Base-by-base conservation (phyloP, 1,140 invertebrate species). In the Eurosta solidaginis region DNA sequence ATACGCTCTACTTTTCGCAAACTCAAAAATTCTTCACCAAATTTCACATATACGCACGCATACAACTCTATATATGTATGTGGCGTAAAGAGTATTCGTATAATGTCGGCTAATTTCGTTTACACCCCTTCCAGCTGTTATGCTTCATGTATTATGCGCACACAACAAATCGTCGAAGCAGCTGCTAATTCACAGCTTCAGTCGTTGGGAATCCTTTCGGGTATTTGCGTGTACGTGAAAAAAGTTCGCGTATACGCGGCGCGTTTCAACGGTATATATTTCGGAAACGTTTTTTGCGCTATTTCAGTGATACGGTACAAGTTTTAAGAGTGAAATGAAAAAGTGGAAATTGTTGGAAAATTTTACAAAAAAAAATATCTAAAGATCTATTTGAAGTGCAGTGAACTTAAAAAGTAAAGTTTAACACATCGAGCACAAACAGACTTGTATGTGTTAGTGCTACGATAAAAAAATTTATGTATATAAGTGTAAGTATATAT, bases 151-250 rank as follows among this genome's bases (percentile, higher is more conserved):
- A n/a, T n/a, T n/a, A n/a, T n/a, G n/a, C n/a, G n/a, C n/a, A n/a
- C n/a, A n/a, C 17, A 22, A 68, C 7, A 68, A 33, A 68, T 33
- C 59, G n/a, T n/a, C 59, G 36, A 29, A 68, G 59, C 59, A 68
- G 59, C 59, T 40, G 59, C n/a, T 27, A 33, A 1, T 68, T 68
- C 59, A 20, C 59, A 68, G 59, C 59, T 33, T 68, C 59, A 68
- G 59, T 68, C 59, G 59, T 68, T 68, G 36, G 59, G 33, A 68
- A 68, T 68, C 59, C n/a, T 68, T 68, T 68, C 59, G 59, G 36
- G 59, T 68, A 33, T 68, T 7, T 68, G 59, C 59, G 59, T 40
- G 59, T 68, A 29, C 33, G 59, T 9, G 40, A 63, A 68, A 40
- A n/a, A n/a, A 20, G 59, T 40, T 29, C 59, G 59, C 59, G 59